These are phyloP conservation scores for Nerophis ophidion DNA, from an alignment of 2,113 vertebrate genomes.

Conservation along the genomic window DNA sequence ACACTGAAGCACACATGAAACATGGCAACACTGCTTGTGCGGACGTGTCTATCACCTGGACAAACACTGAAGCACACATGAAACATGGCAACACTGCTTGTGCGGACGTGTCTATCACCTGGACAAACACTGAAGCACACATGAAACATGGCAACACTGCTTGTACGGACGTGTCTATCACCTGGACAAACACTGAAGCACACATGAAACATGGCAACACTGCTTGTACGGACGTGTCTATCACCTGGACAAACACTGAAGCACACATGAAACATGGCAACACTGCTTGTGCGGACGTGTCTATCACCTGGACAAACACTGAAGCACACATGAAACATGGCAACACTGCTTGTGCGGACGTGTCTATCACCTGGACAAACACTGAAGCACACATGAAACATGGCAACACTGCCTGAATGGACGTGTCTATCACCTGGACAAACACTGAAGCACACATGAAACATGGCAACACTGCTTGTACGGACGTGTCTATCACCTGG, in stretches of 20 bases:
- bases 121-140: conserved; percentile 47
- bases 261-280: too few species aligned
- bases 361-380: conserved; percentile 78
- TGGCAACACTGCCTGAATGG: too few species aligned
- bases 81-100: conserved; percentile 73
- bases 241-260: conserved; percentile 69
- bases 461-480: conserved; percentile 78
- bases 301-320: too few species aligned
- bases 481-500: conserved; percentile 82
- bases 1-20: not conserved
- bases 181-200: too few species aligned
- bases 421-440: too few species aligned
- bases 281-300: too few species aligned
- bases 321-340: conserved; percentile 67
- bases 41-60: too few species aligned
- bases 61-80: conserved; percentile 40
- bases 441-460: conserved; percentile 50
- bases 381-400: not conserved
- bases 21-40: too few species aligned
- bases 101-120: conserved; percentile 85
- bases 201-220: conserved; percentile 72
- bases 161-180: too few species aligned
- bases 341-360: conserved; percentile 80
- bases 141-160: too few species aligned
- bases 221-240: conserved; percentile 84